Percentiles rank a stretch among this genome's conserved stretches.
These are phyloP conservation scores for Ceramica pisi DNA, from an alignment of 2,888 invertebrate species.

Conservation along the genomic window DNA sequence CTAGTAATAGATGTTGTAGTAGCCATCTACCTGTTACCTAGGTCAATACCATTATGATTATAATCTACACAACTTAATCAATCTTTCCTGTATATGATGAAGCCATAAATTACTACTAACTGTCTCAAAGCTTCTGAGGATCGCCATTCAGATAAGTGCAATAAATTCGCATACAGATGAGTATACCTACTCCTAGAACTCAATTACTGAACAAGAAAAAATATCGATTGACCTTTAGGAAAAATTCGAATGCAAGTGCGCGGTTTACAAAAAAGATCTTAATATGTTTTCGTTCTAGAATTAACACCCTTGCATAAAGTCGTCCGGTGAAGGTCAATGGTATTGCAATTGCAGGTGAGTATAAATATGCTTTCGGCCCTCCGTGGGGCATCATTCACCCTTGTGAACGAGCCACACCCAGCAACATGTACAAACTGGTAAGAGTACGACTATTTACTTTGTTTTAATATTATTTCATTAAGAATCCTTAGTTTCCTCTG, in stretches of 20 bases:
- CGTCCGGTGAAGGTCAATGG: constrained; percentile 73
- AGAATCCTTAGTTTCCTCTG: not conserved
- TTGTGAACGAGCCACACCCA: constrained; percentile 66
- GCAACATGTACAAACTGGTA: constrained; percentile 79
- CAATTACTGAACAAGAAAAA: constrained; percentile 28
- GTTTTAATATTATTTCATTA: constrained; percentile 10
- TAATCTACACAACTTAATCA: not conserved
- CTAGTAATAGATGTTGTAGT: not conserved
- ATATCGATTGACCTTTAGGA: constrained; percentile 34
- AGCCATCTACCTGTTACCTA: not conserved
- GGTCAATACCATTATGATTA: constrained; percentile 12
- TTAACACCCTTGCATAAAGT: constrained; percentile 55
- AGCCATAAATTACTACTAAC: constrained; percentile 37
- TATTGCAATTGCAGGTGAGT: constrained; percentile 67
- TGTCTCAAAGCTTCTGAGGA: constrained; percentile 7
- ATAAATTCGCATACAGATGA: constrained; percentile 23
- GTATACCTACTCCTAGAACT: not conserved
- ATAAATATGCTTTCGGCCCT: constrained; percentile 72
- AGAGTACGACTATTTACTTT: constrained; percentile 52
- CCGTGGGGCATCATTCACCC: constrained; percentile 76
- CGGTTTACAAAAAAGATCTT: constrained; percentile 1
- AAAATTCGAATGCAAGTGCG: constrained; percentile 7
- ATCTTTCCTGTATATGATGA: constrained; percentile 7
- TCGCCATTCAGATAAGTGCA: constrained; percentile 12
- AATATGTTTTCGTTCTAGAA: constrained; percentile 41